These are phyloP conservation scores for Cryptops parisi DNA, from an alignment of 2,888 invertebrate genomes.

Conservation along the genomic window DNA sequence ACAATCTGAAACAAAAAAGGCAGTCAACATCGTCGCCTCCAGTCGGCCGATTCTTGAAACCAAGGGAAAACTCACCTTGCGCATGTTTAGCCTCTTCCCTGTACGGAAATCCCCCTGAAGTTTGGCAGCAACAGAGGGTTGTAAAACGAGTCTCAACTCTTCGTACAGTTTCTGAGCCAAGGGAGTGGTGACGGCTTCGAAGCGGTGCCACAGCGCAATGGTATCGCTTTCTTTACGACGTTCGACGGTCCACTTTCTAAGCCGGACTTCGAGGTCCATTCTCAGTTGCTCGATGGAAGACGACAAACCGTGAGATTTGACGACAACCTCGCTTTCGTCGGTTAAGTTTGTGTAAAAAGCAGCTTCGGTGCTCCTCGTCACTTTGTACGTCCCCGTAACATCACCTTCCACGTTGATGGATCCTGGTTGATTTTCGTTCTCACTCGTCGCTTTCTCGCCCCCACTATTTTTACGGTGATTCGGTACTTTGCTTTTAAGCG, in stretches of 20 bases:
- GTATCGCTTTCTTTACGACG: constrained; percentile 5
- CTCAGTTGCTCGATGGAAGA: constrained; percentile 36
- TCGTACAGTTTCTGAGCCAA: constrained; percentile 80
- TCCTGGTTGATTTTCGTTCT: neutral
- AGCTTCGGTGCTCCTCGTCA: constrained; percentile 53
- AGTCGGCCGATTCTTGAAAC: too few species aligned
- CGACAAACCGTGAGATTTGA: neutral
- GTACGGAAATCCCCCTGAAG: constrained; percentile 91
- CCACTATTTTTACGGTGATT: constrained; percentile 16
- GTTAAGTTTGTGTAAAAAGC: constrained; percentile 53
- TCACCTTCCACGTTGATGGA: constrained; percentile 51
- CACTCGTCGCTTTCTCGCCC: neutral
- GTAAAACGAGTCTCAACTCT: constrained; percentile 79
- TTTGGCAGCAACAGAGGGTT: constrained; percentile 85
- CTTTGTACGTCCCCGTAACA: constrained; percentile 46
- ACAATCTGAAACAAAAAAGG: constrained; percentile 63
- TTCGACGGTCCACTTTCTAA: constrained; percentile 34
- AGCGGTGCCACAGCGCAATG: constrained; percentile 29
- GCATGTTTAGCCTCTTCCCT: constrained; percentile 95
- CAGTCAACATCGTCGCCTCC: too few species aligned
- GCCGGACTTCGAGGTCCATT: constrained; percentile 37
- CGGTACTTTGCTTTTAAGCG: constrained; percentile 13
- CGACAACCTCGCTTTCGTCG: neutral
- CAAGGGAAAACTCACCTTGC: constrained; percentile 44
- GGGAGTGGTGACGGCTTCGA: constrained; percentile 30